Percentiles rank a stretch among this genome's conserved stretches.
phyloP scores from a whole-genome alignment of 35 echinoderm and acorn worm species.

The Ophioderma brevispina region DNA sequence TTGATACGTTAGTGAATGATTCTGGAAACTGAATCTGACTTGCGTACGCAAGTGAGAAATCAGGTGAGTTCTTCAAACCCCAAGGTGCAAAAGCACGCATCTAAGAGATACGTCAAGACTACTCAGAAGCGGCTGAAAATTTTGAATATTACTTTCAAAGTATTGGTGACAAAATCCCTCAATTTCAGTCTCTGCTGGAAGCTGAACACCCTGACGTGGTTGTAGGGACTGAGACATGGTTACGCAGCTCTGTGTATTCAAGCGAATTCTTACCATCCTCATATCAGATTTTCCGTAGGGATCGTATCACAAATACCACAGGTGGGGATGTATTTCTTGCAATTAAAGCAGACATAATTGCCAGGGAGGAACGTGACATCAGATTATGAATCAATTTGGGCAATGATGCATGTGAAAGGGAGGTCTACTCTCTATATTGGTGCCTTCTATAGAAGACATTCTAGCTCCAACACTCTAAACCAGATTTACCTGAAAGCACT shows the following conservation, averaged over 20 bases:
- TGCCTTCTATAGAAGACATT: slow-evolving; percentile 16
- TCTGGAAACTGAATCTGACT: neutral
- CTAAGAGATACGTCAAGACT: neutral
- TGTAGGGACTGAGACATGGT: slow-evolving; percentile 15
- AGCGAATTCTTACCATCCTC: slow-evolving; percentile 25
- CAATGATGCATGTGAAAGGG: slow-evolving; percentile 19
- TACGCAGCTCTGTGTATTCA: slow-evolving; percentile 6
- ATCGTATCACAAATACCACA: slow-evolving; percentile 26
- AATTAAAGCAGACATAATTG: slow-evolving; percentile 1
- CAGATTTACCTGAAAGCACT: slow-evolving; percentile 17
- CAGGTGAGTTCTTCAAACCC: neutral
- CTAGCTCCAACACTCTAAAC: neutral
- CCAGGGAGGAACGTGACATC: slow-evolving; percentile 21
- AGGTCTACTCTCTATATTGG: neutral
- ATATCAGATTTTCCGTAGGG: slow-evolving; percentile 34
- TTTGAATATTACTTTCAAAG: slow-evolving; percentile 20
- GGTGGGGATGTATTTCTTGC: slow-evolving; percentile 37
- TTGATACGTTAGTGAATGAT: neutral
- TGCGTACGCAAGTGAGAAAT: too few species aligned
- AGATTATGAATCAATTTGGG: slow-evolving; percentile 27
- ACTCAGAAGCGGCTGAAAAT: slow-evolving; percentile 20
- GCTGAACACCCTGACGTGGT: slow-evolving; percentile 11
- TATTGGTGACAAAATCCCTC: slow-evolving; percentile 3
- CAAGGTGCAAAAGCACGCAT: neutral
- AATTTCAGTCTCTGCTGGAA: slow-evolving; percentile 5